Base-by-base conservation (phyloP, 2,113 vertebrate species). In the Podarcis cretensis region DNA sequence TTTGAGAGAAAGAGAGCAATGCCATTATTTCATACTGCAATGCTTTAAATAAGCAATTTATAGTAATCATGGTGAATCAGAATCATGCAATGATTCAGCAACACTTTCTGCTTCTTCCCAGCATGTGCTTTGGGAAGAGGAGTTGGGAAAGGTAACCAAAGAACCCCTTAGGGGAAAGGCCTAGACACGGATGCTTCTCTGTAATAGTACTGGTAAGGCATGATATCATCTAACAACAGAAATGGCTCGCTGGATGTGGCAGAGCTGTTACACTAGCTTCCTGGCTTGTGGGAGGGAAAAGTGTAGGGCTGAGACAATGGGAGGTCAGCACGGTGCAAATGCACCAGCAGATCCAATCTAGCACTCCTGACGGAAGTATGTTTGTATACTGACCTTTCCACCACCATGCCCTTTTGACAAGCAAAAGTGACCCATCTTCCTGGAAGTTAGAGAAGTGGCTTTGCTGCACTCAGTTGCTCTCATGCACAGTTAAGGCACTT, bases 1-100 rank as follows among this genome's bases (percentile, higher is more conserved):
- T 25, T 48, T 77, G 65, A 32, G 48, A 54, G 59, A 5, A 71
- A 13, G 27, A 78, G 27, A 77, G 21, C 37, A 27, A 7, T 83
- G 87, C 78, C 18, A 59, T 76, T 32, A 81, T 89, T 92, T 88
- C 88, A 78, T 13, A 84, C 27, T 81, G 63, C 6, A 88, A 40
- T 78, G 14, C 54, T 59, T 69, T 71, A 54, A 20, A 87, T 37
- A 87, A 32, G n/a, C 12, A 35, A 71, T 18, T 71, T 78, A 66
- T 86, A 68, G 48, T 78, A 86, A 48, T 68, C 76, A 78, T 32
- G 27, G 27, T 48, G 20, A 65, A 78, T 43, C 25, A 78, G 59
- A 78, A 86, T 78, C 73, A 48, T 6, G 30, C 9, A 68, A 66
- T 20, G 77, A 69, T 3, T 6, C 75, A 79, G 18, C 30, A 18